Conservation (phyloP, 2,888 invertebrate genomes). For the Synanthedon andrenaeformis region DNA sequence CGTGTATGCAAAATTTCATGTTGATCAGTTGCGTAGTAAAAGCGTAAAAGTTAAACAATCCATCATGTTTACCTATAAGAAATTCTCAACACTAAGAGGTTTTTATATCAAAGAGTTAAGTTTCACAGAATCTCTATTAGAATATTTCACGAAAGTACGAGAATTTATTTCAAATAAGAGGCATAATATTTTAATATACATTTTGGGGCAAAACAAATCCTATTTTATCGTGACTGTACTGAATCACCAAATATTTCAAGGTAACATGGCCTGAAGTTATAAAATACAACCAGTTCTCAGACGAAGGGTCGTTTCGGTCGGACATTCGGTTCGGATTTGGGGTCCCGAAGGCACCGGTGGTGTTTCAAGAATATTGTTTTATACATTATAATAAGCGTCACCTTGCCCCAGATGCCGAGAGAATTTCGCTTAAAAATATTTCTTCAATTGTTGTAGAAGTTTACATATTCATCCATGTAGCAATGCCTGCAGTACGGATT, state of each 20-base stretch:
- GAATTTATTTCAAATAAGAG: not conserved
- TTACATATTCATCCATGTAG: too few species aligned
- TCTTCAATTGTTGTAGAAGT: too few species aligned
- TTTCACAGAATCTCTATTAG: too few species aligned
- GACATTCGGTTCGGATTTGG: conserved; percentile 29
- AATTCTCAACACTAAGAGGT: too few species aligned
- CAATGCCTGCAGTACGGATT: too few species aligned
- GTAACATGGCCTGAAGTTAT: conserved; percentile 23
- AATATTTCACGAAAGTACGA: too few species aligned
- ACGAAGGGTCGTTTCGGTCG: conserved; percentile 30
- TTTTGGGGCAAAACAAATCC: not conserved
- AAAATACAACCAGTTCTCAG: conserved; percentile 39
- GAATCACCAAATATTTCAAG: not conserved
- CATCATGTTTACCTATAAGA: too few species aligned
- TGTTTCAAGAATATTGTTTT: conserved; percentile 39
- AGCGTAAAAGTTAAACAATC: too few species aligned
- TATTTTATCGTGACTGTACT: not conserved
- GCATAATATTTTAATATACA: conserved; percentile 1
- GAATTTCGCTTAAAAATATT: too few species aligned
- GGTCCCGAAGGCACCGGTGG: conserved; percentile 33
- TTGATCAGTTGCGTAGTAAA: too few species aligned
- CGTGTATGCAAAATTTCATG: too few species aligned
- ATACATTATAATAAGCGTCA: conserved; percentile 45
- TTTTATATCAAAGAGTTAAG: too few species aligned
- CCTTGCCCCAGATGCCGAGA: conserved; percentile 9